phyloP scores from a whole-genome alignment of 2,113 vertebrate species.

The Axis porcinus region DNA sequence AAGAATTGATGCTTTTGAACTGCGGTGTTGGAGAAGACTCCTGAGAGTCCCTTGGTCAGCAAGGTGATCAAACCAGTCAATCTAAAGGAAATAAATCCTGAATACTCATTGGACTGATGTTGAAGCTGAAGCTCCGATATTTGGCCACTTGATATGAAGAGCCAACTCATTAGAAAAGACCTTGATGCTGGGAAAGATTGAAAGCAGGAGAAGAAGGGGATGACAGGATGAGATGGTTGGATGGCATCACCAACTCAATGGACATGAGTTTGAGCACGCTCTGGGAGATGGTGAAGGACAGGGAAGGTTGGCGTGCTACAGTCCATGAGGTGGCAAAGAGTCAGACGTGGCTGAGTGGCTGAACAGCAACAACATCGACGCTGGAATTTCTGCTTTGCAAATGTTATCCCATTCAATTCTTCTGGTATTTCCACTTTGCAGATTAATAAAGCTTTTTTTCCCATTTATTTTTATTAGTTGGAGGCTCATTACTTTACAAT shows the following conservation, averaged over 20 bases:
- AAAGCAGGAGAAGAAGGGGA: neutral
- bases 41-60: neutral
- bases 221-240: neutral
- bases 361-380: neutral
- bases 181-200: neutral
- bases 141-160: neutral
- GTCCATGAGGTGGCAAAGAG: neutral
- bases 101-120: neutral
- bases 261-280: neutral
- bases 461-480: no score
- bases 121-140: neutral
- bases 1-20: neutral
- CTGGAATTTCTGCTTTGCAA: neutral
- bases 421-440: neutral
- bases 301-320: neutral
- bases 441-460: neutral
- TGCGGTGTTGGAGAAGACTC: neutral
- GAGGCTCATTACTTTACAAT: no score
- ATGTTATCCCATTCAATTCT: neutral
- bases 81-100: neutral
- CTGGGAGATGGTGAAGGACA: neutral
- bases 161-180: neutral
- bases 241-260: neutral
- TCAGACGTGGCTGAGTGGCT: fast-evolving
- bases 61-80: neutral